These are phyloP conservation scores for Heterodera filipjevi DNA, from an alignment of 2,888 invertebrate species.

Conservation along the genomic window DNA sequence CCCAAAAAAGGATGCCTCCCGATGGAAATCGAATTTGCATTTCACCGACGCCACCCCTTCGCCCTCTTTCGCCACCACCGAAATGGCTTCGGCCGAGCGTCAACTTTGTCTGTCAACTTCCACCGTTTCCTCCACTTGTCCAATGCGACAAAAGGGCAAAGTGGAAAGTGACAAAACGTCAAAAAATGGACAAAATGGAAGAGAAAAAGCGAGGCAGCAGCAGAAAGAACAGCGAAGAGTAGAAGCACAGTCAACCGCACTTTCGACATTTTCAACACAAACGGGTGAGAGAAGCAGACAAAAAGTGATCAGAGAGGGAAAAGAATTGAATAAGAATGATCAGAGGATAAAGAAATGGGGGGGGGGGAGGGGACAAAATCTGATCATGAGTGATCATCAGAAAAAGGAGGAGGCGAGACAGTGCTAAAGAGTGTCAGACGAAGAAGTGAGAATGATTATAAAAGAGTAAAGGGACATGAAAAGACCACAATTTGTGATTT, in stretches of 20 bases:
- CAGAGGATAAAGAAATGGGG: too few relatives aligned
- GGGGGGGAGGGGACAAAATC: neutral
- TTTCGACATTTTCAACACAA: neutral
- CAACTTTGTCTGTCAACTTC: slow-evolving; percentile 23
- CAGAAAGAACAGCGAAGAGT: neutral
- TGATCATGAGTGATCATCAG: neutral
- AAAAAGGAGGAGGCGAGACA: too few relatives aligned
- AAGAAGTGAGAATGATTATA: too few relatives aligned
- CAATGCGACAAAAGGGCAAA: neutral
- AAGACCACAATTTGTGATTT: too few relatives aligned
- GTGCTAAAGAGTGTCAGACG: too few relatives aligned
- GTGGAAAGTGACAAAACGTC: neutral
- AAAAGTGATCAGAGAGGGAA: neutral
- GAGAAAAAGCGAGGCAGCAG: neutral
- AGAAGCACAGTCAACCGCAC: neutral
- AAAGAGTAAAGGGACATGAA: too few relatives aligned
- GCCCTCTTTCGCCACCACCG: neutral
- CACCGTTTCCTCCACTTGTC: slow-evolving; percentile 13
- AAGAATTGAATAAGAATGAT: neutral
- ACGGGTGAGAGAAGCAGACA: neutral
- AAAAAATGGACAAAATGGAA: slow-evolving; percentile 4
- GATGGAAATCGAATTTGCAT: neutral
- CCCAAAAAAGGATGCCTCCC: slow-evolving; percentile 6
- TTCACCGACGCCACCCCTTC: neutral
- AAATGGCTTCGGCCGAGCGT: slow-evolving; percentile 15